These are phyloP conservation scores for Vipera latastei DNA, from an alignment of 2,797 vertebrate genomes.

Conservation along the genomic window DNA sequence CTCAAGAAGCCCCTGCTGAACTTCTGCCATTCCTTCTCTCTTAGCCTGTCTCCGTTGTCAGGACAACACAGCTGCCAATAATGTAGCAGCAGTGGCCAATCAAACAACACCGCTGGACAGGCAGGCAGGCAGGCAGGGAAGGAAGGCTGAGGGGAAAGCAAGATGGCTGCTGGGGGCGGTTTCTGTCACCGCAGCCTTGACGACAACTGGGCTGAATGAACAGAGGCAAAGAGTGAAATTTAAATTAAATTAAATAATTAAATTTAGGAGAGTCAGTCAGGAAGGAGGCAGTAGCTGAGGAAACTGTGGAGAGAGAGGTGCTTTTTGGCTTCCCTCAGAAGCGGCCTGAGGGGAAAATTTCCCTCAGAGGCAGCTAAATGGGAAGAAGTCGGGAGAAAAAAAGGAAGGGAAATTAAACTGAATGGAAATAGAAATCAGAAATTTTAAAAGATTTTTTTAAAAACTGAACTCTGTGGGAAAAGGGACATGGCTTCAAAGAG, in stretches of 20 bases:
- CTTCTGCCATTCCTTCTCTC: not conserved
- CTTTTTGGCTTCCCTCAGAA: not conserved
- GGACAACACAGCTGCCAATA: not conserved
- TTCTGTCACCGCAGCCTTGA: not conserved
- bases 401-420: not conserved
- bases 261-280: not conserved
- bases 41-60: not conserved
- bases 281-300: not conserved
- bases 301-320: not conserved
- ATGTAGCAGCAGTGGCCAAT: not conserved
- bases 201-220: not conserved
- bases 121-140: not conserved
- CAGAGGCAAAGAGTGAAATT: not conserved
- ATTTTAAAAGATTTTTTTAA: not conserved
- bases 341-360: rapidly evolving
- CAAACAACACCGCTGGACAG: not conserved
- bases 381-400: not conserved
- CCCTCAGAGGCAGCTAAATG: not conserved
- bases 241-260: not conserved
- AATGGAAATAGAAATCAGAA: not conserved
- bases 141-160: not conserved
- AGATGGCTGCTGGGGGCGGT: not conserved
- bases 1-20: not conserved
- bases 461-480: not conserved
- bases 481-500: not conserved